Percentiles rank a stretch among this genome's conserved stretches.
Evolutionary conservation across 2,888 invertebrate genomes (phyloP).

Genomic region (Syrista parreyssii): DNA sequence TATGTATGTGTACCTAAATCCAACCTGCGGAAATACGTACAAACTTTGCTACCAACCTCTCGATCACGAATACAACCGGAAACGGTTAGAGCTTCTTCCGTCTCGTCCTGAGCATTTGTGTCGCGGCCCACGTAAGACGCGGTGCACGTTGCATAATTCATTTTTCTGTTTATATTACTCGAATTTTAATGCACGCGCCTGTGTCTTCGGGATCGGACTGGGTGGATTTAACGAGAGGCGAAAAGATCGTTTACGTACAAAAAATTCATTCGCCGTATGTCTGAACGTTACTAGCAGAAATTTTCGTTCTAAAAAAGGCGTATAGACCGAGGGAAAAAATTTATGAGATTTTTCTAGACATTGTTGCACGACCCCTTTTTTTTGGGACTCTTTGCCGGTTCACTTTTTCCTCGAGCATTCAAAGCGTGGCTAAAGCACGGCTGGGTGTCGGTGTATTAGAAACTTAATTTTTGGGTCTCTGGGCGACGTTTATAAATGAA

Average conservation of each 20-base stretch:
- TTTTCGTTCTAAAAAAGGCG: neutral
- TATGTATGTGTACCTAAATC: neutral
- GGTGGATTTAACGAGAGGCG: neutral
- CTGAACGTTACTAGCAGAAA: neutral
- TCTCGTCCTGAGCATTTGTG: neutral
- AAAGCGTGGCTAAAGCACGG: neutral
- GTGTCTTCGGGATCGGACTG: neutral
- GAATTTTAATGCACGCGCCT: neutral
- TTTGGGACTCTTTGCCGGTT: neutral
- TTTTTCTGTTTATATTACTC: constrained; percentile 7
- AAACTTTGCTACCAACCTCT: neutral
- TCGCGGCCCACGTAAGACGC: constrained; percentile 35
- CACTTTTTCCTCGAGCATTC: neutral
- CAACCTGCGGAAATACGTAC: neutral
- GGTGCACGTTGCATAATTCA: constrained; percentile 39
- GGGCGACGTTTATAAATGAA: neutral
- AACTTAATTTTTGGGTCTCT: neutral
- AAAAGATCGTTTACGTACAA: neutral
- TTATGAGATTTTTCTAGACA: neutral
- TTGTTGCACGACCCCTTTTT: neutral
- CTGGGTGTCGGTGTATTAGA: neutral
- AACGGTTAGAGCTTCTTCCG: neutral
- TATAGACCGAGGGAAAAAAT: neutral
- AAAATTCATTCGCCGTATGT: neutral
- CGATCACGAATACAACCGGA: constrained; percentile 2